Percentiles rank a stretch among this genome's conserved stretches.
Evolutionary conservation across 2,113 vertebrate species (phyloP).

Genomic region (rat (Rattus norvegicus)): DNA sequence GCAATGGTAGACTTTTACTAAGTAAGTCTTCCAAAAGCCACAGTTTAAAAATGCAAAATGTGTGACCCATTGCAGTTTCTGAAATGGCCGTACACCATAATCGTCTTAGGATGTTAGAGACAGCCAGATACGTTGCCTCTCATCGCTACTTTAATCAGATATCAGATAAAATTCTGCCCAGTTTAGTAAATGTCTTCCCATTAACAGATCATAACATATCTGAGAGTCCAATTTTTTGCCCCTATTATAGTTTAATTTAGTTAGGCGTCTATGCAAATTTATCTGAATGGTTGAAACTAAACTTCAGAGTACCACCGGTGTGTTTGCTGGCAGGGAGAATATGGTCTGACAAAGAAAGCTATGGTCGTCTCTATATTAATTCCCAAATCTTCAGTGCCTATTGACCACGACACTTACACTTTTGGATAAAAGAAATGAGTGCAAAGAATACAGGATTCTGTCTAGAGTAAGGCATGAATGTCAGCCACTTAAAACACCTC

Average conservation of each 20-base stretch:
- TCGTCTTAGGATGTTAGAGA: background rate
- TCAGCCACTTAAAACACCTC: background rate
- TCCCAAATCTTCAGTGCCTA: background rate
- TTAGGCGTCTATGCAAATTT: background rate
- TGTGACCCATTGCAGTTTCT: background rate
- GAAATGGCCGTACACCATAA: background rate
- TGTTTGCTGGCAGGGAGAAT: background rate
- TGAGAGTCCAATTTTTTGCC: background rate
- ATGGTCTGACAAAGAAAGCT: background rate
- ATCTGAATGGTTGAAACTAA: background rate
- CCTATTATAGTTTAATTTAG: slow-evolving; percentile 22
- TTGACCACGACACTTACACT: background rate
- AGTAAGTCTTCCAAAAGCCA: background rate
- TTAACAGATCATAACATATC: slow-evolving; percentile 53
- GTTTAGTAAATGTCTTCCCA: slow-evolving; percentile 36
- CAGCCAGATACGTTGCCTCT: background rate
- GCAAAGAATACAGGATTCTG: background rate
- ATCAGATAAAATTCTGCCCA: slow-evolving; percentile 52
- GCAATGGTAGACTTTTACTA: background rate
- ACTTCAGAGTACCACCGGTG: background rate
- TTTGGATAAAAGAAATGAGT: background rate
- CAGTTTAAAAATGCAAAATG: background rate
- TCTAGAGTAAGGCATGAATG: background rate
- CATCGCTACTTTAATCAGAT: slow-evolving; percentile 42
- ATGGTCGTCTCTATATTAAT: background rate